Conservation (phyloP, 2,888 invertebrate genomes). For the Melitaea athalia region DNA sequence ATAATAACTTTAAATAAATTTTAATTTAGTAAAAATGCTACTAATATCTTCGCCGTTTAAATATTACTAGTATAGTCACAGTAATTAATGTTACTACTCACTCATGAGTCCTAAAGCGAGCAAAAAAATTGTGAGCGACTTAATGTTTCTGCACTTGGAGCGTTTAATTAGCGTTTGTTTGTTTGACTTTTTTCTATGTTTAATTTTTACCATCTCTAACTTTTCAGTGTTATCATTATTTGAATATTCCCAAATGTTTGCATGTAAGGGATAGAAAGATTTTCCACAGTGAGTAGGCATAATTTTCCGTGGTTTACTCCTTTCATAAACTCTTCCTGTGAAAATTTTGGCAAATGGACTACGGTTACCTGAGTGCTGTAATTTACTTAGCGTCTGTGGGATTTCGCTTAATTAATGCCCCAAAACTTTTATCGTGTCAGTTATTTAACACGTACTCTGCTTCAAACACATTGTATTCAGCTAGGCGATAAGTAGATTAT, state of each 20-base stretch:
- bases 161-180: constrained; percentile 49
- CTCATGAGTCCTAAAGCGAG: constrained; percentile 49
- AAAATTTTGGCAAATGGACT: constrained; percentile 42
- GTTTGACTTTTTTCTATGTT: constrained; percentile 46
- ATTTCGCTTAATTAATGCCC: constrained; percentile 54
- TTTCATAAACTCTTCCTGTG: constrained; percentile 62
- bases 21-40: too few species aligned
- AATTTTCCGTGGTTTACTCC: constrained; percentile 54
- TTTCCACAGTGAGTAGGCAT: constrained; percentile 55
- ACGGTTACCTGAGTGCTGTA: constrained; percentile 55
- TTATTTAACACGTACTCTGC: constrained; percentile 35
- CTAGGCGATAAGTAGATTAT: constrained; percentile 19
- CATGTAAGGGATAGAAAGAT: constrained; percentile 62
- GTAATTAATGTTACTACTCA: constrained; percentile 45
- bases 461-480: constrained; percentile 28
- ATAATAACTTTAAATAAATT: too few species aligned
- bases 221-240: constrained; percentile 51
- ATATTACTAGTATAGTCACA: neutral
- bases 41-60: neutral
- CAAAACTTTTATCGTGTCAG: constrained; percentile 41
- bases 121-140: constrained; percentile 50
- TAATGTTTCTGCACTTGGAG: constrained; percentile 47
- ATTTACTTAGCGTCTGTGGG: constrained; percentile 57
- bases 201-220: constrained; percentile 42
- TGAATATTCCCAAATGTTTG: constrained; percentile 69